Evolutionary conservation across 2,797 vertebrate species (phyloP), one percentile per base, ranked within the genome.

Genomic region (Periophthalmus magnuspinnatus): DNA sequence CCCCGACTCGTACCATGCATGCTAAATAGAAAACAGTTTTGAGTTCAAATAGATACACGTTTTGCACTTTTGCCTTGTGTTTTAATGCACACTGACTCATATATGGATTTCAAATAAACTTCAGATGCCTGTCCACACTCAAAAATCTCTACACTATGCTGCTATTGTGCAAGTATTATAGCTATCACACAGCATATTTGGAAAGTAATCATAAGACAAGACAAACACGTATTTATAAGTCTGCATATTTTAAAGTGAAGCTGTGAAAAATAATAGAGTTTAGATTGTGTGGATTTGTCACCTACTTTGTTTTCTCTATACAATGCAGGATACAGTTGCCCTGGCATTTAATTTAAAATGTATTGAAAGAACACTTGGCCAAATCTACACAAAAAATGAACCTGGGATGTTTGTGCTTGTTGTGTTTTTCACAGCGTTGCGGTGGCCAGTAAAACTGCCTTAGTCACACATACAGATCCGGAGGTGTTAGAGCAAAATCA

Each of bases 401-500:
- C 55, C 69, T 33, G 48, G 74, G 84, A 83, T 77, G 68, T 82
- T 79, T 69, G 76, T 82, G 80, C 71, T 72, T 65, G 69, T 69
- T 79, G 52, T 72, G 74, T 83, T 85, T 82, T 81, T 81, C 81
- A 75, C 78, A 81, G 87, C 71, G 63, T 67, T 83, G 83, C 75
- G 82, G 85, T 61, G 58, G 84, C 69, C 66, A 52, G 82, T 87
- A 85, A 89, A 89, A 88, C 65, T 59, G 87, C 81, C 84, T 90
- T 87, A 87, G 85, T 90, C 89, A 88, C 84, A 86, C 80, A 76
- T 67, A 78, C 77, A 65, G 75, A 85, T 82, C 77, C 82, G 78
- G 88, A 82, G 80, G 88, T 89, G 88, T 87, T 87, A 73, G 84
- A 82, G 73, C 81, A 86, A 91, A 86, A 89, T 91, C 85, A 81